Percentiles rank a stretch among this genome's conserved stretches.
These are phyloP conservation scores for Phallusia fumigata DNA, from an alignment of 23 tunicate genomes.

Conservation along the genomic window DNA sequence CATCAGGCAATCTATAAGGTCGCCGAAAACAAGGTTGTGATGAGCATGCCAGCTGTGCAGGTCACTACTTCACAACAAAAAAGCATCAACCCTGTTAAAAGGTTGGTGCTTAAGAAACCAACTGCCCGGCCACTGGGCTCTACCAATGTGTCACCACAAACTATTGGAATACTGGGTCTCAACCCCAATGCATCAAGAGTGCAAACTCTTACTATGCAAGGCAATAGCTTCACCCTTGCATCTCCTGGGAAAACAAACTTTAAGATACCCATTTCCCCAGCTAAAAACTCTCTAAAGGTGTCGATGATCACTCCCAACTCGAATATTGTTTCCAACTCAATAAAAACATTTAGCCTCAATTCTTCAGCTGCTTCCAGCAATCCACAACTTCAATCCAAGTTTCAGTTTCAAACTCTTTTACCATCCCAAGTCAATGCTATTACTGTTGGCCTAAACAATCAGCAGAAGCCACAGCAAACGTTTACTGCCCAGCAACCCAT, in stretches of 20 bases:
- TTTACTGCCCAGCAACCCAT: constrained; percentile 33
- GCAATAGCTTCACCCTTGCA: constrained; percentile 28
- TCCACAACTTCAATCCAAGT: constrained; percentile 30
- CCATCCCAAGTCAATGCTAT: constrained; percentile 16
- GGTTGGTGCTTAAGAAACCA: constrained; percentile 30
- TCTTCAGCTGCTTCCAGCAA: neutral
- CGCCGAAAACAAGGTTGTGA: constrained; percentile 15
- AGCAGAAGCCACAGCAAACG: constrained; percentile 17
- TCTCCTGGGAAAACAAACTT: constrained; percentile 59
- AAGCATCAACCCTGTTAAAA: constrained; percentile 10
- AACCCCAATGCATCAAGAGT: neutral
- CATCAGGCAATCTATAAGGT: neutral
- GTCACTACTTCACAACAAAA: constrained; percentile 31
- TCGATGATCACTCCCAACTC: constrained; percentile 50
- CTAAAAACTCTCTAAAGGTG: constrained; percentile 67
- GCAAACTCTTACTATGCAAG: constrained; percentile 19
- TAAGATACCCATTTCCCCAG: constrained; percentile 85
- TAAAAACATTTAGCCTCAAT: constrained; percentile 18
- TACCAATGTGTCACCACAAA: neutral
- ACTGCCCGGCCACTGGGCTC: neutral
- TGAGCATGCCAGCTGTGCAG: constrained; percentile 39
- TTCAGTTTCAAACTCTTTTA: constrained; percentile 58
- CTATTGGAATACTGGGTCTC: neutral
- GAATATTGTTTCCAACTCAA: neutral
- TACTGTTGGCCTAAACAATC: neutral